A percentile compares a stretch with the other conserved stretches of the same genome.
phyloP scores from a whole-genome alignment of 2,888 invertebrate genomes.

The Stenolophus ochropezus region DNA sequence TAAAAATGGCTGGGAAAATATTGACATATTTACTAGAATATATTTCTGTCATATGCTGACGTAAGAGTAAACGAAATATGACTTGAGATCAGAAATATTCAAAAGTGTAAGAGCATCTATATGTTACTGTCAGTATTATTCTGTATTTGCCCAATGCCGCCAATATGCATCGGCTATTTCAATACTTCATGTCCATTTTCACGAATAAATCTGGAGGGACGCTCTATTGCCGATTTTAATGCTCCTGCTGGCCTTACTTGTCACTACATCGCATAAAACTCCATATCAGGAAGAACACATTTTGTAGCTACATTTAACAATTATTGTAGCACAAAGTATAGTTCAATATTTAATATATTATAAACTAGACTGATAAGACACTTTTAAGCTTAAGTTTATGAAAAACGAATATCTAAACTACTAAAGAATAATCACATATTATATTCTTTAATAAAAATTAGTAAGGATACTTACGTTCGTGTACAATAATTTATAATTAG shows the following conservation, averaged over 20 bases:
- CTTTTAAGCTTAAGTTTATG: too few relatives aligned
- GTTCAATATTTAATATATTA: too few relatives aligned
- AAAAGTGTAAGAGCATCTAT: constrained; percentile 52
- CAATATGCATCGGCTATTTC: not conserved
- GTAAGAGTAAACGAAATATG: constrained; percentile 45
- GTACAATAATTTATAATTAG: too few relatives aligned
- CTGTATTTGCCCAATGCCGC: constrained; percentile 32
- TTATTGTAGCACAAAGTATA: too few relatives aligned
- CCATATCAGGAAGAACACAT: not conserved
- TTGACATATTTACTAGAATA: constrained; percentile 55
- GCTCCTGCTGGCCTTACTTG: not conserved
- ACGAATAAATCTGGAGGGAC: not conserved
- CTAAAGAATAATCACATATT: too few relatives aligned
- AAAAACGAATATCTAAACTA: too few relatives aligned
- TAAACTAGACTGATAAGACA: too few relatives aligned
- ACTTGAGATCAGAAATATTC: constrained; percentile 53
- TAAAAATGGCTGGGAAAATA: constrained; percentile 45
- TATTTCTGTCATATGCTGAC: constrained; percentile 47
- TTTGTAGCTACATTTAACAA: not conserved
- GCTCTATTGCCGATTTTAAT: not conserved
- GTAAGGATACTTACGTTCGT: too few relatives aligned
- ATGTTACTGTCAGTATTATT: constrained; percentile 53
- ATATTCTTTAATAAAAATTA: too few relatives aligned
- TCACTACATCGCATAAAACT: not conserved
- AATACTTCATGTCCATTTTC: not conserved